Base-by-base conservation (phyloP, 2,888 invertebrate species). In the Volucella inanis region DNA sequence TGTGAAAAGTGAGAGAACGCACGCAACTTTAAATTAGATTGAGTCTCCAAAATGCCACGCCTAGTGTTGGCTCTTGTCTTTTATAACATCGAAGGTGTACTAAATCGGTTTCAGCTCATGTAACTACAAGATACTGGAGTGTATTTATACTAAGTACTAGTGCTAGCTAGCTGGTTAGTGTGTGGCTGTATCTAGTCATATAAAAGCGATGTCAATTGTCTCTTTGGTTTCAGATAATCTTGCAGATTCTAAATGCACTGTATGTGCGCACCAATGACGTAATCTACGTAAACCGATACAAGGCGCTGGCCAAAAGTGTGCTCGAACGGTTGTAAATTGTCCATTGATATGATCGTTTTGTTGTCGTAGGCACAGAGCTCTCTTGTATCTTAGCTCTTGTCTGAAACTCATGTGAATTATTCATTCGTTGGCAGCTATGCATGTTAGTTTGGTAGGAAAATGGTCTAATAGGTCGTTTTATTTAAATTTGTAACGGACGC, bases 21-120 rank as follows among this genome's bases (percentile, higher is more conserved):
- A 85, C 85, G 80, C 85, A 80, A 47, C 31, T 65, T 61, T 47
- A 39, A 75, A 65, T 85, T 57, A 38, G 45, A 62, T 70, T 50
- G 59, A 55, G 50, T 50, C 59, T 61, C 38, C 61, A 10, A 78
- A 70, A 50, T 70, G 80, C 80, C 85, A 85, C 85, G 85, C 85
- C 85, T 80, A 61, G 22, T 15, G 3, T 43, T 8, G 31, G 52
- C 55, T 68, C 80, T 85, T 80, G 71, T 80, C 76, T 77, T 77
- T 43, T 70, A 84, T 65, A 61, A 49, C 75, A 71, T 54, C n/a
- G 72, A 77, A 80, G 80, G 72, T 80, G 76, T 76, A 81, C 67
- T 72, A 77, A 81, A 81, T 85, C 77, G 81, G 71, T 85, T 81
- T 77, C 84, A 85, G 57, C 47, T 72, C 76, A 76, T 62, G 85